These are phyloP conservation scores for Coilia nasus DNA, from an alignment of 2,797 vertebrate genomes.

Conservation along the genomic window DNA sequence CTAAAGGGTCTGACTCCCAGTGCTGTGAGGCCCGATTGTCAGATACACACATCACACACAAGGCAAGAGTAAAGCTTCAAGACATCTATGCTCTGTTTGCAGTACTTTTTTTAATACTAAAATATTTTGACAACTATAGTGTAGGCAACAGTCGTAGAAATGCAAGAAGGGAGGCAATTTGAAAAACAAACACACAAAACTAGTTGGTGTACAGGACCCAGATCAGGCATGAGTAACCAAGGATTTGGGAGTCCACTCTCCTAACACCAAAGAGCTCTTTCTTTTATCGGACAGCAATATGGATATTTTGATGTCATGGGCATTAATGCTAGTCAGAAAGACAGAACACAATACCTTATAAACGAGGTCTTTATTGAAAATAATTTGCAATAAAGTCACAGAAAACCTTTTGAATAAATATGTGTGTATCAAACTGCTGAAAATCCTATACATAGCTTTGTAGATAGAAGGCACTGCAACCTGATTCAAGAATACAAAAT, in stretches of 20 bases:
- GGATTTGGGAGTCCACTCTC: neutral
- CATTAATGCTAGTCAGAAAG: neutral
- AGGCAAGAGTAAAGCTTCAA: neutral
- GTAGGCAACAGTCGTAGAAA: neutral
- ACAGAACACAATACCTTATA: constrained; percentile 32
- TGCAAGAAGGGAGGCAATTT: neutral
- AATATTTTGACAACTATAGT: neutral
- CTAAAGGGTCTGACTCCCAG: neutral
- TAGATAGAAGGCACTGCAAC: constrained; percentile 7
- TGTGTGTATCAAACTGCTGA: neutral
- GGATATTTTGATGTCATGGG: neutral
- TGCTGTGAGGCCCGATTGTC: neutral
- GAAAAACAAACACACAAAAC: neutral
- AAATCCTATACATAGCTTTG: neutral
- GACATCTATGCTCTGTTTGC: neutral
- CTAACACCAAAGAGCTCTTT: neutral
- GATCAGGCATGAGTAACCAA: neutral
- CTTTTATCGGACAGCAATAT: neutral
- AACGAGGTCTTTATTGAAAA: constrained; percentile 23
- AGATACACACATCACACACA: neutral
- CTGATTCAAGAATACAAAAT: neutral
- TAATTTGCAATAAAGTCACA: neutral
- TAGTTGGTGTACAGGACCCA: neutral
- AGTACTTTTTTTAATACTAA: neutral
- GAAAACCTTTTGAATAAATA: neutral